Percentiles rank a stretch among this genome's conserved stretches.
These are phyloP conservation scores for Acrossocheilus fasciatus DNA, from an alignment of 2,797 vertebrate genomes.

Conservation along the genomic window DNA sequence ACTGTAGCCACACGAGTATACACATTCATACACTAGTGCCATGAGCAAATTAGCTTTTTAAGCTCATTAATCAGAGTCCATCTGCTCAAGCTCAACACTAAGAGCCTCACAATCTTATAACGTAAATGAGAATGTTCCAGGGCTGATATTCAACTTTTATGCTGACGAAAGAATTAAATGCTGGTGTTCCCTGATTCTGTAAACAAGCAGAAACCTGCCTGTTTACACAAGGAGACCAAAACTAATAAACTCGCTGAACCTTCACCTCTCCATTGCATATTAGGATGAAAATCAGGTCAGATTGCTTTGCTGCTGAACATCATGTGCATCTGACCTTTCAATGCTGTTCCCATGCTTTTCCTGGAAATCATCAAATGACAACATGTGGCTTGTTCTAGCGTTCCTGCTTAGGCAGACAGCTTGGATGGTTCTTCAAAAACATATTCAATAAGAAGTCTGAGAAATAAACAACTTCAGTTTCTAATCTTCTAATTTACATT, in stretches of 20 bases:
- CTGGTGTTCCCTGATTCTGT: background rate
- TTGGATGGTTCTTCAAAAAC: conserved; percentile 29
- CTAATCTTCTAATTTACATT: conserved; percentile 21
- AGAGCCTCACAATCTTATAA: conserved; percentile 12
- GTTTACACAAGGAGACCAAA: conserved; percentile 29
- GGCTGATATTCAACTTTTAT: background rate
- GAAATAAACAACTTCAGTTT: conserved; percentile 39
- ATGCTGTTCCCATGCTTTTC: conserved; percentile 27
- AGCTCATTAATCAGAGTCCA: conserved; percentile 14
- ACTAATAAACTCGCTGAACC: conserved; percentile 37
- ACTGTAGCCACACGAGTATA: conserved; percentile 34
- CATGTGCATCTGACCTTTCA: conserved; percentile 15
- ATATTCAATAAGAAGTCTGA: conserved; percentile 34
- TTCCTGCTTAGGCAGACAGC: conserved; percentile 22
- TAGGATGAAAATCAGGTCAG: conserved; percentile 25
- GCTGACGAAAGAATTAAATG: background rate
- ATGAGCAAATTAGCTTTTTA: conserved; percentile 27
- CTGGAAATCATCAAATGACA: conserved; percentile 48
- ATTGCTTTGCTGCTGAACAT: conserved; percentile 29
- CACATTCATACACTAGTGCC: conserved; percentile 29
- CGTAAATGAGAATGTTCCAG: background rate
- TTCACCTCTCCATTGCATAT: conserved; percentile 5
- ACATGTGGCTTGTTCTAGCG: conserved; percentile 22
- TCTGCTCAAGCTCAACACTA: conserved; percentile 28
- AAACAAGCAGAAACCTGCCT: conserved; percentile 16